Conservation (phyloP, 2,797 vertebrate species). For the Gambusia yucatana region DNA sequence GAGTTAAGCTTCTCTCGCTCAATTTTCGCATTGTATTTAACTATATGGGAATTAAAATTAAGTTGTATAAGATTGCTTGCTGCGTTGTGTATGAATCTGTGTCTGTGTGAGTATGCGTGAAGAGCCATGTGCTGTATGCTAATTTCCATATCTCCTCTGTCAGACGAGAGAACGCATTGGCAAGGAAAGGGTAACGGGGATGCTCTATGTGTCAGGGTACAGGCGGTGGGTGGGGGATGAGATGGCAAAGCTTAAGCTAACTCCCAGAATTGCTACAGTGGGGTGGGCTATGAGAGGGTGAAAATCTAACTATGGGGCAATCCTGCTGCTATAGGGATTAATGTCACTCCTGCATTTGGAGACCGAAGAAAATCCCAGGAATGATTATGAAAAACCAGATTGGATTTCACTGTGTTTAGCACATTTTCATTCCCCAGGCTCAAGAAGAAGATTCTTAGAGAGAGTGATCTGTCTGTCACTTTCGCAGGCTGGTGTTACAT, state of each 20-base stretch:
- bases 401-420: slow-evolving; percentile 78
- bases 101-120: slow-evolving; percentile 13
- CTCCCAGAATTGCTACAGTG: slow-evolving; percentile 56
- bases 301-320: slow-evolving; percentile 70
- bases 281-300: slow-evolving; percentile 57
- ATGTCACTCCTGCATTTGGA: slow-evolving; percentile 76
- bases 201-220: slow-evolving; percentile 10
- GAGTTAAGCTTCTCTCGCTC: slow-evolving; percentile 26
- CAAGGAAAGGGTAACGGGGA: background rate
- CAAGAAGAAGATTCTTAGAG: slow-evolving; percentile 60
- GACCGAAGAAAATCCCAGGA: slow-evolving; percentile 70
- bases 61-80: slow-evolving; percentile 37
- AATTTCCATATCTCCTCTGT: slow-evolving; percentile 50
- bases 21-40: slow-evolving; percentile 43
- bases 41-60: slow-evolving; percentile 31
- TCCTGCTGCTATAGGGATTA: slow-evolving; percentile 72
- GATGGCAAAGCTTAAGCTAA: slow-evolving; percentile 58
- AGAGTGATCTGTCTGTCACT: slow-evolving; percentile 72
- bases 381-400: slow-evolving; percentile 77
- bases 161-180: slow-evolving; percentile 3
- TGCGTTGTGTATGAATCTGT: slow-evolving; percentile 10
- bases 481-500: slow-evolving; percentile 61
- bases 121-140: slow-evolving; percentile 14
- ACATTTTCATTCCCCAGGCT: slow-evolving; percentile 72
- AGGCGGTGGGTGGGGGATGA: background rate